Base-by-base conservation (phyloP, 2,113 vertebrate genomes). In the Onychostruthus taczanowskii region DNA sequence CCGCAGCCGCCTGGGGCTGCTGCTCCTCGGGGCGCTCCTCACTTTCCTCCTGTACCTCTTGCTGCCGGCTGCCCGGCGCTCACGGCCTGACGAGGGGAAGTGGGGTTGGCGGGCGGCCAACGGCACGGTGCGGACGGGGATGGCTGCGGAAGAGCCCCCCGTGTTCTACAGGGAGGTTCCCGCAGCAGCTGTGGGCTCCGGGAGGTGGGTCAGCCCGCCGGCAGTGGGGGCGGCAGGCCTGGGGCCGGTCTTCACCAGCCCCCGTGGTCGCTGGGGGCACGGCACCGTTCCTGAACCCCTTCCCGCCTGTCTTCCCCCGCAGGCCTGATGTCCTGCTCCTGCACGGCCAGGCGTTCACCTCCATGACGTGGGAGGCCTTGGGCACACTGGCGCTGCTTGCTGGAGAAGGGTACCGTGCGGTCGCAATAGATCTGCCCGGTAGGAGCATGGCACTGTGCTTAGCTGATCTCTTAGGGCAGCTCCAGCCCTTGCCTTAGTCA, bases 391-490 rank as follows among this genome's bases (percentile, higher is more conserved):
- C 98, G 2, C 95, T 99, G n/a, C 97, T 99, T 15, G 98, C 99
- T 0, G 96, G 96, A 30, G 98, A 98, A 74, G 99, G 99, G 67
- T 99, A 99, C 95, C 98, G 98, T 47, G 98, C 98, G 0, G 92
- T 99, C 5, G 99, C 99, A 4, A 97, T 99, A 95, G 99, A 99
- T 92, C 98, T 99, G 87, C 99, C 99, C 17, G 99, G 99, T 99
- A 98, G 97, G 97, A 94, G 33, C 49, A 3, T 22, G 56, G 30
- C 50, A 5, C 47, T 39, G 47, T 1, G 7, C 28, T 78, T 14
- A 52, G 18, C 19, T 78, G 37, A 81, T 67, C 19, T 16, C 23
- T 80, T 15, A 14, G 67, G 52, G 56, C 39, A 64, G 47, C 43
- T 82, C 52, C 12, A 2, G 52, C 2, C 43, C 31, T 66, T 30